Evolutionary conservation across 1,140 invertebrate species (phyloP).

Genomic region (Tetramorium parvispinum): DNA sequence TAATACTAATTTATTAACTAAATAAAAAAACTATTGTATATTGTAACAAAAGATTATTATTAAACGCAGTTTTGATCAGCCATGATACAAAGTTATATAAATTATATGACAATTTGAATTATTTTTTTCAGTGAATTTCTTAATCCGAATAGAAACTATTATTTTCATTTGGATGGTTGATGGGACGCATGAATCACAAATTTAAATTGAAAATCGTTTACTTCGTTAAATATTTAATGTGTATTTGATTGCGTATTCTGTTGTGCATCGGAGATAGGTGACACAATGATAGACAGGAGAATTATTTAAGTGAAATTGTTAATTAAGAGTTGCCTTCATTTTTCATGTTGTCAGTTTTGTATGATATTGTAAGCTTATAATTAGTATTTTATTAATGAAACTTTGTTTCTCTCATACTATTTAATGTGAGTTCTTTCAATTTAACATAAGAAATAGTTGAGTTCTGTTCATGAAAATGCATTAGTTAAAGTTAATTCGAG

Average conservation of each 20-base stretch:
- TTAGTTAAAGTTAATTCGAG: not conserved
- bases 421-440: not conserved
- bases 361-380: not conserved
- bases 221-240: conserved; percentile 28
- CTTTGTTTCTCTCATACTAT: not conserved
- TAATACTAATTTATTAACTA: no score
- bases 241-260: conserved; percentile 39
- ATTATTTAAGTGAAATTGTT: conserved; percentile 30
- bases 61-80: not conserved
- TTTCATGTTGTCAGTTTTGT: not conserved
- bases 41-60: not conserved
- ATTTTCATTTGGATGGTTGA: conserved; percentile 13
- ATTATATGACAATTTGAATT: not conserved
- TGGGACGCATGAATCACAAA: not conserved
- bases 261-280: not conserved
- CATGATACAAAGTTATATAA: not conserved
- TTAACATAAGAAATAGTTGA: not conserved
- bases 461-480: not conserved
- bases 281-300: not conserved
- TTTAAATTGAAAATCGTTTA: conserved; percentile 48
- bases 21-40: not conserved
- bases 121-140: conserved; percentile 4
- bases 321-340: conserved; percentile 25
- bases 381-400: conserved; percentile 18
- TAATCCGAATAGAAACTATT: conserved; percentile 16